phyloP scores from a whole-genome alignment of 1,140 invertebrate genomes.

The Reticulitermes speratus region DNA sequence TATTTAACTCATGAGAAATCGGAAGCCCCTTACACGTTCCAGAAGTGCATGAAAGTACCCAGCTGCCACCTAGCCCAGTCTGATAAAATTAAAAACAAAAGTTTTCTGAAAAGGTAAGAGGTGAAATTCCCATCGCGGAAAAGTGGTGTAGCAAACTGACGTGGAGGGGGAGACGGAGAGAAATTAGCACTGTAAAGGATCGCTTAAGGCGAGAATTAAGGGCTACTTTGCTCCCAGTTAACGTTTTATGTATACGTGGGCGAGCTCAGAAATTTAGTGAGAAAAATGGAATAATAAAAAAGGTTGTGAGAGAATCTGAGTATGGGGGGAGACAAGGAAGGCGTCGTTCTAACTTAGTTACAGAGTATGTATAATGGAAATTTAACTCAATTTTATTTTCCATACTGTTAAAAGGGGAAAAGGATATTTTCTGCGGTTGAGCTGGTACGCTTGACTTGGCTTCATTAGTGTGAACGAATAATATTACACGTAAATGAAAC shows the following conservation, averaged over 20 bases:
- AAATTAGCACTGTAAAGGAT: slow-evolving; percentile 30
- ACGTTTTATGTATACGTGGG: slow-evolving; percentile 13
- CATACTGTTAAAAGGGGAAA: neutral
- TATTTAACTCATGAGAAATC: too few relatives aligned
- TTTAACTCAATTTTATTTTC: slow-evolving; percentile 30
- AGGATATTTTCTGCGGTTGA: neutral
- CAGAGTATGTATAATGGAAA: slow-evolving; percentile 25
- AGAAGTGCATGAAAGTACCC: neutral
- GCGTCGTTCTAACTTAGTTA: slow-evolving; percentile 1
- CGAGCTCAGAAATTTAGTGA: neutral
- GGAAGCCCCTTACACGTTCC: neutral
- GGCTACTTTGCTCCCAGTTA: slow-evolving; percentile 23
- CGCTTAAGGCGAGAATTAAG: slow-evolving; percentile 30
- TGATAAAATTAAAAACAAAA: neutral
- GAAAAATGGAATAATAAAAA: slow-evolving; percentile 22
- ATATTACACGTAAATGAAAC: slow-evolving; percentile 1
- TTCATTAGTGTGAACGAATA: slow-evolving; percentile 13
- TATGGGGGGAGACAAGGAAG: neutral
- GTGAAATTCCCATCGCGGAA: neutral
- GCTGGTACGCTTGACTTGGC: neutral
- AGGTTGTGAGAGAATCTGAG: slow-evolving; percentile 16
- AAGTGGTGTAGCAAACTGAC: neutral
- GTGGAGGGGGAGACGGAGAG: neutral
- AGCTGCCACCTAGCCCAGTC: neutral
- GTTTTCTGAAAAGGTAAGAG: neutral